Base-by-base conservation (phyloP, 2,888 invertebrate species). In the Thymelicus lineola region DNA sequence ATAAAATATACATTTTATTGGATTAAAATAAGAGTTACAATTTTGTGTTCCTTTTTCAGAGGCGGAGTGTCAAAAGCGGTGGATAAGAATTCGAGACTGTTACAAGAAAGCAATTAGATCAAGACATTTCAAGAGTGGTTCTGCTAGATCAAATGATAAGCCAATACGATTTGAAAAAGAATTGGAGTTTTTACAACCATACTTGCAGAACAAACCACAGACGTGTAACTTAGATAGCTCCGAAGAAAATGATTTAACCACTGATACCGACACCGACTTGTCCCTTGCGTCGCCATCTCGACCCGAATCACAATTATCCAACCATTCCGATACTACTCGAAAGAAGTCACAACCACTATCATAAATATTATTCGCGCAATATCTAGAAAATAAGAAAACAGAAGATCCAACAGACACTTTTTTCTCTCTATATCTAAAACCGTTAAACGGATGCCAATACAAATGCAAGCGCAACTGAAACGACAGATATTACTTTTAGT, bases 151-250 rank as follows among this genome's bases (percentile, higher is more conserved):
- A 68, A 73, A 71, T 71, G 65, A 55, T 63, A 73, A 63, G 55
- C 55, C 36, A 36, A 36, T 36, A 36, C 36, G 36, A 36, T 36
- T 36, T 36, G 36, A 36, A 36, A 36, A 36, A 36, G 36, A 36
- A 36, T 62, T 73, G 66, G 59, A 73, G 50, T 73, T 73, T 62
- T 61, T 73, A 62, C 66, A 73, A 62, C 72, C 74, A 59, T 67
- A 70, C 71, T 60, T 74, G 45, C 72, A 74, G 68, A 67, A 72
- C 70, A 75, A 68, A 72, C 65, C 70, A 74, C 74, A 75, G 66
- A 74, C 70, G 59, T 75, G 68, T 66, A 75, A 74, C 70, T 70
- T 72, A 63, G 71, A 66, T 71, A 70, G 64, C 71, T 73, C 74
- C 66, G 71, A 69, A 66, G 69, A 73, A 64, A 70, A 48, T 71